Percentiles rank a stretch among this genome's conserved stretches.
Conservation (phyloP, 2,113 vertebrate genomes). For the Junco hyemalis region DNA sequence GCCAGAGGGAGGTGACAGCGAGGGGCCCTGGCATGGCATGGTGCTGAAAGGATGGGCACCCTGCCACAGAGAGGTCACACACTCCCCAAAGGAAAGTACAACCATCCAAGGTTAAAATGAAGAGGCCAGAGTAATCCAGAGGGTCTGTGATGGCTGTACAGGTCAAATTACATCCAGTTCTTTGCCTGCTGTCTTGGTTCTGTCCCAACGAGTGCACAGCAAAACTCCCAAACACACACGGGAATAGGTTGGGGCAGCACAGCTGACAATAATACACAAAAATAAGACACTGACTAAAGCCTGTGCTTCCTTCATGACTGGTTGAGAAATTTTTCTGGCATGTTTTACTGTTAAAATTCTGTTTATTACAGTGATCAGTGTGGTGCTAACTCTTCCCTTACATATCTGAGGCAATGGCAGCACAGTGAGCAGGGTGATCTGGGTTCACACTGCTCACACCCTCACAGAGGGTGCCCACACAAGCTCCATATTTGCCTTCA, state of each 20-base stretch:
- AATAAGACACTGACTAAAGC: neutral
- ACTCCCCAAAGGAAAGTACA: neutral
- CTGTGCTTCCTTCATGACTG: neutral
- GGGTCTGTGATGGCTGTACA: neutral
- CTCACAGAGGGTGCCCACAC: neutral
- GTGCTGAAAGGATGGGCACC: neutral
- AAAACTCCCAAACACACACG: neutral
- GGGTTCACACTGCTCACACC: neutral
- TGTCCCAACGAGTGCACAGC: fast-evolving
- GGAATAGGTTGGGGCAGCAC: neutral
- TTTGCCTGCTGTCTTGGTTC: neutral
- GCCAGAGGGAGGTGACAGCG: fast-evolving
- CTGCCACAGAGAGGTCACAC: neutral
- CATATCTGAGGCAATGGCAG: neutral
- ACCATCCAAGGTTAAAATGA: neutral
- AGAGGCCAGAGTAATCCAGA: neutral
- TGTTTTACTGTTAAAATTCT: neutral
- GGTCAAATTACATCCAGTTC: neutral
- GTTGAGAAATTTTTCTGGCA: neutral
- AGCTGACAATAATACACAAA: neutral
- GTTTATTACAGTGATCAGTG: neutral
- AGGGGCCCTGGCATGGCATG: neutral
- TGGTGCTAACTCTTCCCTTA: neutral
- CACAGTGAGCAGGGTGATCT: neutral
- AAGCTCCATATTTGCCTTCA: fast-evolving